Evolutionary conservation across 2,888 invertebrate genomes (phyloP).

Genomic region (Leucozona laternaria): DNA sequence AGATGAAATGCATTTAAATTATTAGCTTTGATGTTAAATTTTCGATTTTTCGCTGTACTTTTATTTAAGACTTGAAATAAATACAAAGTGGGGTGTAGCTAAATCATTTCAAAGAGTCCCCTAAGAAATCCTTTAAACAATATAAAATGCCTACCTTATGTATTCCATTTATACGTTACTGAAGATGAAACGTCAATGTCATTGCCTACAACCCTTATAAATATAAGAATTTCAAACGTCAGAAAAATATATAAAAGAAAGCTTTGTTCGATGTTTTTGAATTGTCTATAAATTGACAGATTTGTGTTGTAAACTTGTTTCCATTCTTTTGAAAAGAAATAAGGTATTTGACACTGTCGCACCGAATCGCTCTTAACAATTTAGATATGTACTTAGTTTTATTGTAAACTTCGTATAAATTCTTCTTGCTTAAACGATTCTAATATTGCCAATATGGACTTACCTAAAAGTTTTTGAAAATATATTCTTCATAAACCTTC

Average conservation of each 20-base stretch:
- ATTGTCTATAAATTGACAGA: neutral
- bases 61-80: neutral
- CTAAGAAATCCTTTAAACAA: neutral
- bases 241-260: neutral
- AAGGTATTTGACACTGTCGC: neutral
- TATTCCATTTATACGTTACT: neutral
- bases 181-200: conserved; percentile 3
- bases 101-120: neutral
- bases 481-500: too few relatives aligned
- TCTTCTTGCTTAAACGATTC: too few relatives aligned
- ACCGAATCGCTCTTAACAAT: neutral
- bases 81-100: neutral
- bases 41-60: neutral
- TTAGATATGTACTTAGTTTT: too few relatives aligned
- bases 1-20: neutral
- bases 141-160: neutral
- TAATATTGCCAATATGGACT: too few relatives aligned
- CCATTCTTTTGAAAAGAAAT: neutral
- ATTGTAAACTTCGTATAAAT: too few relatives aligned
- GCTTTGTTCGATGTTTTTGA: neutral
- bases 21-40: neutral
- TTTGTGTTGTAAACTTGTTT: neutral
- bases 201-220: neutral
- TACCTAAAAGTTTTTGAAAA: too few relatives aligned
- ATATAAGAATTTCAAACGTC: neutral